Evolutionary conservation across 2,113 vertebrate genomes (phyloP).

Genomic region (Condylura cristata): DNA sequence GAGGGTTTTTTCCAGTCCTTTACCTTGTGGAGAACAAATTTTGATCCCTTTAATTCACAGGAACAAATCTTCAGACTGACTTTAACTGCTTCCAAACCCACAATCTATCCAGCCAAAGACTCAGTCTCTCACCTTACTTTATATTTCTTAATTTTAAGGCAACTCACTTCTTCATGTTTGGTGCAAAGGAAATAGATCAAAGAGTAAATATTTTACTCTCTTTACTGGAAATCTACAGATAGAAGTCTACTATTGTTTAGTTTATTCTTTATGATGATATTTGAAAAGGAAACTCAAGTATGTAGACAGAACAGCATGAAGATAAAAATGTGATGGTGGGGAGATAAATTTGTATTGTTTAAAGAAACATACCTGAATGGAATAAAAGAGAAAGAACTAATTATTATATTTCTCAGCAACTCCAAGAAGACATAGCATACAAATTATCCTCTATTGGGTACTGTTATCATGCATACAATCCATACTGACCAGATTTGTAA

Average conservation of each 20-base stretch:
- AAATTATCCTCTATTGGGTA: not conserved
- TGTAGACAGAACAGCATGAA: not conserved
- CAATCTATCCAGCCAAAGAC: not conserved
- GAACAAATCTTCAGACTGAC: not conserved
- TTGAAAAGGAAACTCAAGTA: not conserved
- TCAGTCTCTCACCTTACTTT: too few species aligned
- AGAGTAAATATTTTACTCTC: not conserved
- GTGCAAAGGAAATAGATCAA: not conserved
- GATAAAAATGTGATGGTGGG: not conserved
- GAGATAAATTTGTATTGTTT: not conserved
- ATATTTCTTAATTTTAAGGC: not conserved
- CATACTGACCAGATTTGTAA: not conserved
- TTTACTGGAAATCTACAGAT: not conserved
- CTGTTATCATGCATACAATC: fast-evolving
- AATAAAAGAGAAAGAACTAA: not conserved
- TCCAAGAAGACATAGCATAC: not conserved
- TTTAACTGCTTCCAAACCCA: not conserved
- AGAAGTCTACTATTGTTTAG: not conserved
- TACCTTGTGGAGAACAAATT: not conserved
- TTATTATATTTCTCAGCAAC: not conserved
- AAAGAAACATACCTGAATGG: not conserved
- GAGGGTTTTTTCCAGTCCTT: not conserved
- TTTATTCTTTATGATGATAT: not conserved
- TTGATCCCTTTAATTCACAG: not conserved
- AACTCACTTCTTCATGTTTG: not conserved